Conservation (phyloP, 2,888 invertebrate genomes). For the Aromia moschata region DNA sequence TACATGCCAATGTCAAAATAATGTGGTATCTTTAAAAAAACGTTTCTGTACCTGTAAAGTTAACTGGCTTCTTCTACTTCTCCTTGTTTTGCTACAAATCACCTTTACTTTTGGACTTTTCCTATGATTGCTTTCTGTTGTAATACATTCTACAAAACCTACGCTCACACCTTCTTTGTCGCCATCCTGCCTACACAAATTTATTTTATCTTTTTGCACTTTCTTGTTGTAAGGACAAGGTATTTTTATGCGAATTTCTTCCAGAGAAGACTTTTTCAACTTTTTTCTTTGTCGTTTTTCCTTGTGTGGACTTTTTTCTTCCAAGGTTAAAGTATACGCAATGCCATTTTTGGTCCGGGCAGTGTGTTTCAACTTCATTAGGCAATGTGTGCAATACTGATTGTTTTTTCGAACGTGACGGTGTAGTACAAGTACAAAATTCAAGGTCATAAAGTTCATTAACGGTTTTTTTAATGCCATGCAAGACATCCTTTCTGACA, state of each 20-base stretch:
- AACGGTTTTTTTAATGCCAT: slow-evolving; percentile 36
- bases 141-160: not conserved
- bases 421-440: slow-evolving; percentile 43
- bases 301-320: slow-evolving; percentile 38
- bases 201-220: slow-evolving; percentile 40
- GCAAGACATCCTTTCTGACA: slow-evolving; percentile 33
- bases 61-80: not conserved
- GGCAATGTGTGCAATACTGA: slow-evolving; percentile 46
- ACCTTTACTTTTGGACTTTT: slow-evolving; percentile 19
- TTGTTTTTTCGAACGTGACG: slow-evolving; percentile 23
- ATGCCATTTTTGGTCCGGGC: slow-evolving; percentile 56
- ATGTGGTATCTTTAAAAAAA: no score
- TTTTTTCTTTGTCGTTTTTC: slow-evolving; percentile 33
- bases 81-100: not conserved
- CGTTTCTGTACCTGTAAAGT: no score
- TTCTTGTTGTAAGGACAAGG: slow-evolving; percentile 40
- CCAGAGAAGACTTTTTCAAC: slow-evolving; percentile 35
- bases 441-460: slow-evolving; percentile 23
- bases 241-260: slow-evolving; percentile 52
- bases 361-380: slow-evolving; percentile 48
- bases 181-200: slow-evolving; percentile 32
- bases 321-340: slow-evolving; percentile 63
- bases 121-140: not conserved
- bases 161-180: not conserved
- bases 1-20: no score